Base-by-base conservation (phyloP, 2,888 invertebrate species). In the Imbricaverruca yamaguchii region DNA sequence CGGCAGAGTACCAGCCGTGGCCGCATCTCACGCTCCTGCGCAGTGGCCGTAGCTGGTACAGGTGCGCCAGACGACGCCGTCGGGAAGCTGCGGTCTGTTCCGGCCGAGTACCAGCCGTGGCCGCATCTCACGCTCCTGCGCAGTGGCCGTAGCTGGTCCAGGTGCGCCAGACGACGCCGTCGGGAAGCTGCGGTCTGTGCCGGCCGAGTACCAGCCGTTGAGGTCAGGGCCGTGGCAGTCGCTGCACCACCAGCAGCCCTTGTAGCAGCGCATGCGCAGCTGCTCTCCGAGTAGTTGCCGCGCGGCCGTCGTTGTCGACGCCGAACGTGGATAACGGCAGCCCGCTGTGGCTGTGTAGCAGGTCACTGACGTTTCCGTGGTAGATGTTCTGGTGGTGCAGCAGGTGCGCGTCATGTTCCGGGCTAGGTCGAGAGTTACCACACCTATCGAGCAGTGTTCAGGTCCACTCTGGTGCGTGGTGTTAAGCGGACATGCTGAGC, bases 61-160 rank as follows among this genome's bases (percentile, higher is more conserved):
- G n/a, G n/a, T n/a, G n/a, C n/a, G n/a, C n/a, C n/a, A n/a, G n/a
- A n/a, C n/a, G n/a, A n/a, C n/a, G n/a, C n/a, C n/a, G n/a, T n/a
- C n/a, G n/a, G n/a, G n/a, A n/a, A n/a, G n/a, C n/a, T n/a, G n/a
- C n/a, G n/a, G n/a, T n/a, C n/a, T n/a, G n/a, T n/a, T n/a, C n/a
- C n/a, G n/a, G n/a, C n/a, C n/a, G n/a, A n/a, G n/a, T n/a, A n/a
- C n/a, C n/a, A n/a, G n/a, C n/a, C n/a, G n/a, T n/a, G 39, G 39
- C 39, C 39, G 39, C 39, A 39, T 39, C 39, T 39, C 39, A 39
- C 39, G 39, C 39, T 39, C 2, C 39, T 39, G 39, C 4, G 2
- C 39, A 85, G 77, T 86, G 85, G 55, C 84, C 82, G 80, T 84
- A 83, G 0, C 85, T 85, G n/a, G 82, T 83, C 84, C 84, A 86